Evolutionary conservation across 2,888 invertebrate species (phyloP), one percentile per base, ranked within the genome.

Genomic region (Chymomyza fuscimana): DNA sequence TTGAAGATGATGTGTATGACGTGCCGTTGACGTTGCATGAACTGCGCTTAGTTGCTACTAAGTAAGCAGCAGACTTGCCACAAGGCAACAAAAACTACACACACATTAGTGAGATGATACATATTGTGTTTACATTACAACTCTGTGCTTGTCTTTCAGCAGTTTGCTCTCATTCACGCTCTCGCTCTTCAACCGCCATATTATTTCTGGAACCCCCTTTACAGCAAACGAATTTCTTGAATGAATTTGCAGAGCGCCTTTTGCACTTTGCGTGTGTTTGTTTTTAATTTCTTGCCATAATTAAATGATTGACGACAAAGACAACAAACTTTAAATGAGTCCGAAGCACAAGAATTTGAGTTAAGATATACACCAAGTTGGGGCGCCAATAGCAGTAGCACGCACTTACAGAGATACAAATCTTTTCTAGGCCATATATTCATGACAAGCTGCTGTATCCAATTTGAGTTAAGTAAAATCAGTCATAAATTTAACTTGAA

Each of bases 271-370:
- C 80, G 56, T 32, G 7, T 61, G 74, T 66, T 62, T 80, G 82
- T 78, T 82, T 87, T 82, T 77, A 78, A 83, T 87, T 87, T 29
- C 16, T 22, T 85, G 77, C 83, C 75, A 73, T 83, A 87, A 83
- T 83, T 83, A 83, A 87, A 87, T 83, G 77, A 81, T 73, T 65
- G 19, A 50, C 65, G 69, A 64, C 56, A 69, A 52, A 65, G 36
- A 51, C 32, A 32, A 32, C 32, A 32, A 4, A 12, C 12, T 54
- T 54, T n/a, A n/a, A 54, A 7, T 54, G 54, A 54, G 19, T n/a
- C 3, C 54, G 12, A 5, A 5, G 16, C 2, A 46, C 12, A 46
- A 46, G 40, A 46, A 32, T 12, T 46, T 36, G 36, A 36, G 1
- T 36, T 36, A 6, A 7, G 1, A 32, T 6, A 32, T 32, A 2